phyloP scores from a whole-genome alignment of 1,140 invertebrate genomes.

The Drosophila equinoxialis region DNA sequence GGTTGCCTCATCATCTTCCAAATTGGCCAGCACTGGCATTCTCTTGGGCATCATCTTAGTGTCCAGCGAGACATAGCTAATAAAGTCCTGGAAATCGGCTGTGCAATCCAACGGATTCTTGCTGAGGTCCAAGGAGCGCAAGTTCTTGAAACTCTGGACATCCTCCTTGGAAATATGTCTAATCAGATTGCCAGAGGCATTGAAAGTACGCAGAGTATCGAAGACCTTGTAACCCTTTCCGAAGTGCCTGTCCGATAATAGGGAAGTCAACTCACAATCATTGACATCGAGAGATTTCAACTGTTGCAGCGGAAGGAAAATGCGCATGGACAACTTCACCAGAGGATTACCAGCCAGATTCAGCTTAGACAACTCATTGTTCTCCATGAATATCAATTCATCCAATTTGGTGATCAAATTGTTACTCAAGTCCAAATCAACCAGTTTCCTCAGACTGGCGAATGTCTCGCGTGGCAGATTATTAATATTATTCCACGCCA shows the following conservation, averaged over 20 bases:
- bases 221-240: constrained; percentile 80
- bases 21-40: constrained; percentile 83
- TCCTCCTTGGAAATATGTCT: constrained; percentile 84
- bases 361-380: constrained; percentile 86
- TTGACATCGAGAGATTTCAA: constrained; percentile 87
- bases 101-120: constrained; percentile 87
- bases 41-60: constrained; percentile 84
- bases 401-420: constrained; percentile 86
- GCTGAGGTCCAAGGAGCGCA: constrained; percentile 86
- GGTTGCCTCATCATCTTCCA: constrained; percentile 72
- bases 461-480: constrained; percentile 80
- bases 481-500: constrained; percentile 86
- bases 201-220: constrained; percentile 84
- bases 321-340: constrained; percentile 86
- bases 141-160: constrained; percentile 84
- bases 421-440: constrained; percentile 88
- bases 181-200: constrained; percentile 85
- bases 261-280: constrained; percentile 85
- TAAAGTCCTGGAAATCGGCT: constrained; percentile 85
- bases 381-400: constrained; percentile 86
- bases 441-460: constrained; percentile 84
- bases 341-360: constrained; percentile 89
- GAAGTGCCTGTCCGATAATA: constrained; percentile 85
- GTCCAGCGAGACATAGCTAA: constrained; percentile 84
- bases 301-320: constrained; percentile 86